Base-by-base conservation (phyloP, 2,888 invertebrate species). In the Heliconius hortense region DNA sequence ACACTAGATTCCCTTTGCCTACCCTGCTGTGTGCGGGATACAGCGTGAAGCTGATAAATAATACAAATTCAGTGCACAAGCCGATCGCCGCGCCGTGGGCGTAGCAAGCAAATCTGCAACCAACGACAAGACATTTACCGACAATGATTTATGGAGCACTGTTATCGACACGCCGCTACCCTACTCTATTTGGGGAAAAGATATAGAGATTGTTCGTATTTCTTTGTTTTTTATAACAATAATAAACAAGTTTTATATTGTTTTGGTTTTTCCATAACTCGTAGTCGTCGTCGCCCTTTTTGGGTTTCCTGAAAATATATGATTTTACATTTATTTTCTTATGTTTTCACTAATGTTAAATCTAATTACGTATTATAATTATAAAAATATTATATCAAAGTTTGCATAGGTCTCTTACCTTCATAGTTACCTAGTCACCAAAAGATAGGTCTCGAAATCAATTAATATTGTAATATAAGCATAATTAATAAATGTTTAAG, bases 121-220 rank as follows among this genome's bases (percentile, higher is more conserved):
- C 84, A 89, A 90, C 90, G 89, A 90, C 92, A 87, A 88, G 90
- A 91, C 92, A 92, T 92, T 93, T 90, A 90, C 87, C 83, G 84
- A 85, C 87, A 86, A 88, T 94, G 93, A 94, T 94, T 94, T 93
- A 94, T 93, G 87, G 86, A 79, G 81, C 82, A 80, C 89, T 94
- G 93, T 90, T 94, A 94, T 94, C 93, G 93, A 93, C 93, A 93
- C 86, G 85, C 86, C 86, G 80, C 91, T 89, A 91, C 92, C 92
- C 93, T 91, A 90, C 92, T 85, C 91, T 84, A 82, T 83, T 73
- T 75, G 70, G 66, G 8, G 72, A n/a, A 43, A 78, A 80, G 64
- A 11, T 21, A 74, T 82, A 76, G 82, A 83, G 81, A 60, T 31
- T 72, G 24, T 31, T 73, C 35, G 18, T 64, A 63, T 28, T 64